Conservation (phyloP, 2,797 vertebrate species). For the Lepilemur septentrionalis region DNA sequence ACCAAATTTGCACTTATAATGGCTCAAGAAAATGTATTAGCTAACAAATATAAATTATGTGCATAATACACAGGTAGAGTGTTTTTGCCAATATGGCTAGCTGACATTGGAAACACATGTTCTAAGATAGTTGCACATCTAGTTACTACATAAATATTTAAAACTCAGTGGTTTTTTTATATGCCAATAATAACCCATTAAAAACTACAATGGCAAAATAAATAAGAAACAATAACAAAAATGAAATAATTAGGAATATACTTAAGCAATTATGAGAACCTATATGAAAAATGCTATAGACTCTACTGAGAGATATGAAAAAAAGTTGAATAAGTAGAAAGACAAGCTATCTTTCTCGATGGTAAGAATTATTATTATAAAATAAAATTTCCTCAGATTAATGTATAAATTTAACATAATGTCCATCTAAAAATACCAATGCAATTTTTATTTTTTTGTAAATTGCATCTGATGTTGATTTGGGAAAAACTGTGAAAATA, state of each 20-base stretch:
- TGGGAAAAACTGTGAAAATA: background rate
- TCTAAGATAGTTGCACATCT: background rate
- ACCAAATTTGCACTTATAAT: background rate
- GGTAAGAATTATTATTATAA: background rate
- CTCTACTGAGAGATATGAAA: background rate
- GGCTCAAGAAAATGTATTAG: background rate
- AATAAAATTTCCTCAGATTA: background rate
- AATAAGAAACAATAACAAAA: conserved; percentile 27
- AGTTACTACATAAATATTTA: background rate
- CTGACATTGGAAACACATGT: background rate
- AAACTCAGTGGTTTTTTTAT: background rate
- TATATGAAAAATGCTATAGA: background rate
- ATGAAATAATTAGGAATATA: conserved; percentile 13
- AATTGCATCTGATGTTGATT: background rate
- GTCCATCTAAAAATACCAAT: background rate
- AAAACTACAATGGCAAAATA: background rate
- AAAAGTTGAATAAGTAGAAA: background rate
- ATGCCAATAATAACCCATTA: background rate
- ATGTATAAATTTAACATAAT: background rate
- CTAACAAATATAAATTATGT: background rate
- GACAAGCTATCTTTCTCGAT: background rate
- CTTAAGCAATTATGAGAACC: background rate
- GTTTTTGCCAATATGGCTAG: background rate
- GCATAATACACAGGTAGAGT: background rate
- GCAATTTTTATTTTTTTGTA: background rate